Conservation (phyloP, 1,140 invertebrate genomes). For the Drosophila guanche region DNA sequence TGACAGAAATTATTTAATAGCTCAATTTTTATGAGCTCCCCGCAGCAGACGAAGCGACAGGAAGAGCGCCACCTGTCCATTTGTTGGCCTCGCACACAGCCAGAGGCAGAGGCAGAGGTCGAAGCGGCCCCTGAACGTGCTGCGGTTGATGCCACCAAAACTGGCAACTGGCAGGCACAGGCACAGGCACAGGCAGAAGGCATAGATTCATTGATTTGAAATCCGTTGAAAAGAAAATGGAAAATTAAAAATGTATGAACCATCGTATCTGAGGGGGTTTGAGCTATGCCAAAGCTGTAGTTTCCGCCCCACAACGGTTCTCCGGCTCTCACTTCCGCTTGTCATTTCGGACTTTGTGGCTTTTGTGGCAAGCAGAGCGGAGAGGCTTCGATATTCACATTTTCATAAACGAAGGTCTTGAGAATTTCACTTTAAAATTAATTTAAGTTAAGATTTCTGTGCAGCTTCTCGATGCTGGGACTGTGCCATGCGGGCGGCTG, state of each 20-base stretch:
- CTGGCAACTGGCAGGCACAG: conserved; percentile 6
- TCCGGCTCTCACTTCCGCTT: conserved; percentile 63
- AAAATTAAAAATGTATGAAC: conserved; percentile 78
- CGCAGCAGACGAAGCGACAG: conserved; percentile 20
- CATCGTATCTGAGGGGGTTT: conserved; percentile 14
- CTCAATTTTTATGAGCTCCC: conserved; percentile 63
- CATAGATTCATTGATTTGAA: conserved; percentile 66
- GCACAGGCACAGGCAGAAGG: conserved; percentile 12
- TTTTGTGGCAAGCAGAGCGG: conserved; percentile 46
- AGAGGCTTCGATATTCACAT: conserved; percentile 59
- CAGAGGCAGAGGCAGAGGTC: not conserved
- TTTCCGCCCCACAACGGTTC: conserved; percentile 54
- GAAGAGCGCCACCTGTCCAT: conserved; percentile 54
- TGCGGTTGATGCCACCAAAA: conserved; percentile 60
- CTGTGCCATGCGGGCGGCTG: conserved; percentile 51
- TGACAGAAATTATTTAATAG: conserved; percentile 82
- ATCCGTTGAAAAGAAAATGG: conserved; percentile 61
- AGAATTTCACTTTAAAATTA: conserved; percentile 76
- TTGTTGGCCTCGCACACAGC: not conserved
- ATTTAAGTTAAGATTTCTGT: conserved; percentile 68
- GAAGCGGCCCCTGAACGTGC: conserved; percentile 47
- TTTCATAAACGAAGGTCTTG: conserved; percentile 65
- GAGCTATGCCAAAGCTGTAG: conserved; percentile 64
- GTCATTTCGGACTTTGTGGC: conserved; percentile 68
- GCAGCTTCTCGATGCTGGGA: conserved; percentile 15